Evolutionary conservation across 2,113 vertebrate genomes (phyloP), one percentile per base, ranked within the genome.

Genomic region (Heptranchias perlo): DNA sequence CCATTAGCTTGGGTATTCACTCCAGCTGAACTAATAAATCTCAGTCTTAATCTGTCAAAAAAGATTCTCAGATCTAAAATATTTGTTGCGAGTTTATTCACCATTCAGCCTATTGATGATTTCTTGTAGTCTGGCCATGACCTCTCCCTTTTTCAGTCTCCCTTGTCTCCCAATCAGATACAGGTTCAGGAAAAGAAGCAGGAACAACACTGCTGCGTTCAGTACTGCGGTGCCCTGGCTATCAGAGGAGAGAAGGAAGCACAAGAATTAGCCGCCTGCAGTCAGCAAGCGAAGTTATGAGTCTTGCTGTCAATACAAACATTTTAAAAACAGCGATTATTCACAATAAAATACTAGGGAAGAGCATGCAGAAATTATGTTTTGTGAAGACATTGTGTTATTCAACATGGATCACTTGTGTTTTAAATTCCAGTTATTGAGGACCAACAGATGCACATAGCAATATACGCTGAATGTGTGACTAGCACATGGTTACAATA

Each of bases 191-290:
- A 99, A 96, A 82, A 99, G 97, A 96, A 99, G 97, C 91, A 99
- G 97, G 78, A 99, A 98, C 35, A 99, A 98, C 0, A 98, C 98
- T 0, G 97, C 97, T 3, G 99, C 98, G 1, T 98, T 99, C 96
- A 99, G 97, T 97, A 99, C 97, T 97, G 99, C 99, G 49, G 98
- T 98, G 47, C 99, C 99, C 95, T 97, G 98, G 96, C 99, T 99
- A 97, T 96, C 25, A 92, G 96, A 92, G 73, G 82, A 47, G 58
- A 89, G 49, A 58, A n/a, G 86, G 28, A 47, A 92, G 16, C n/a
- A 92, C 16, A 93, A n/a, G 31, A 61, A 64, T 93, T 93, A 93
- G 35, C 54, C 64, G 58, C 35, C 89, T 93, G 58, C n/a, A 93
- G 89, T 61, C 35, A 16, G 61, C 61, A 91, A 91, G 4, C 28